phyloP scores from a whole-genome alignment of 1,140 invertebrate genomes.

The Brachionus calyciflorus region DNA sequence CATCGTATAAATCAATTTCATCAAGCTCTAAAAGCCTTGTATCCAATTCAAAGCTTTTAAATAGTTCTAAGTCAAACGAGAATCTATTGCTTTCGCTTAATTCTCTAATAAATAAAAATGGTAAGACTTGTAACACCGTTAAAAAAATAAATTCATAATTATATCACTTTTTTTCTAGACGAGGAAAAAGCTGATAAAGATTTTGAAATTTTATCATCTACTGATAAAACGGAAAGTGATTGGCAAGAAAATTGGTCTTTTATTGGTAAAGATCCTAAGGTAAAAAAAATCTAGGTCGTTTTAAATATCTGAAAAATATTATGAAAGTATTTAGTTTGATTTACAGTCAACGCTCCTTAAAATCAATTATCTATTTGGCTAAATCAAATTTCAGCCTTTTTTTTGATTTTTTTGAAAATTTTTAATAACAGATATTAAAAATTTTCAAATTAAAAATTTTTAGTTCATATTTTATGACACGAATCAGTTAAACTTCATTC shows the following conservation, averaged over 20 bases:
- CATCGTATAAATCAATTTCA: neutral
- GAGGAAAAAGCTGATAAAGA: neutral
- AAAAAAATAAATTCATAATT: no score
- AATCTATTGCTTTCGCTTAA: neutral
- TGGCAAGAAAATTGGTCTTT: conserved; percentile 24
- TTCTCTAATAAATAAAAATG: neutral
- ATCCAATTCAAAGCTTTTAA: neutral
- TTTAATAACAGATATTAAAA: no score
- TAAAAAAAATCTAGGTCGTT: neutral
- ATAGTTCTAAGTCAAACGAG: neutral
- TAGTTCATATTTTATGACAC: no score
- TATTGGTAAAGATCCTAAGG: neutral
- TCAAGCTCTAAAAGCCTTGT: neutral
- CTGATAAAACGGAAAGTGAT: neutral
- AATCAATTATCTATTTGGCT: no score
- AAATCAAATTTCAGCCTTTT: no score
- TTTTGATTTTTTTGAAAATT: no score
- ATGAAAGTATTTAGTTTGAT: no score
- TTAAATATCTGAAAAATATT: no score
- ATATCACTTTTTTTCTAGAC: no score
- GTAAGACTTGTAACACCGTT: neutral
- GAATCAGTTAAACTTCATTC: no score
- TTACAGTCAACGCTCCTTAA: no score
- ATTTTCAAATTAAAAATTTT: no score
- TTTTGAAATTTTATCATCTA: neutral